Percentiles rank a stretch among this genome's conserved stretches.
phyloP scores from a whole-genome alignment of 2,888 invertebrate genomes.

The Podotricha telesiphe region DNA sequence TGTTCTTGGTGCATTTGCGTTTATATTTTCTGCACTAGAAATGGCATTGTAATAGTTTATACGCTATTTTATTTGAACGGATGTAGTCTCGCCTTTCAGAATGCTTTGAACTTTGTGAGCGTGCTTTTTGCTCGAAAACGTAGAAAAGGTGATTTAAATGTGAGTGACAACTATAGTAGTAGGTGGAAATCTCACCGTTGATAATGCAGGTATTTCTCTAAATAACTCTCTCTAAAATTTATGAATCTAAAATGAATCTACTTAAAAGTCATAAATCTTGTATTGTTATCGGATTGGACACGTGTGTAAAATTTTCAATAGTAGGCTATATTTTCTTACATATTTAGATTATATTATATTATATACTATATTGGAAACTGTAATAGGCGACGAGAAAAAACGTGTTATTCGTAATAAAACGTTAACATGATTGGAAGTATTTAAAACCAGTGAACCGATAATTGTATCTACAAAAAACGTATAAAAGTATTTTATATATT shows the following conservation, averaged over 20 bases:
- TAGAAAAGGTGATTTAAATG: not conserved
- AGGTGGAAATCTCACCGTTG: not conserved
- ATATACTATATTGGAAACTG: no score
- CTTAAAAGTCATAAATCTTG: no score
- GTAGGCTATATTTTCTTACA: no score
- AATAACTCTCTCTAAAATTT: no score
- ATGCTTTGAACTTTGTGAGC: slow-evolving; percentile 18
- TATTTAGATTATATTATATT: no score
- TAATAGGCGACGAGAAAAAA: no score
- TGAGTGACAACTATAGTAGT: not conserved
- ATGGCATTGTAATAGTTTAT: slow-evolving; percentile 23
- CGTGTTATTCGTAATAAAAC: no score
- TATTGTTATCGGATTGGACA: no score
- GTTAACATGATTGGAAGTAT: slow-evolving; percentile 31
- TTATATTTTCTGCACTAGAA: slow-evolving; percentile 24
- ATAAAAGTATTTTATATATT: slow-evolving; percentile 12
- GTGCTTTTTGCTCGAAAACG: not conserved
- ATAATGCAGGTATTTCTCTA: no score
- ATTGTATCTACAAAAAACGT: slow-evolving; percentile 29
- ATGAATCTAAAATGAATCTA: no score
- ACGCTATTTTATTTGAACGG: slow-evolving; percentile 28
- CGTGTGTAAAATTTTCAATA: no score
- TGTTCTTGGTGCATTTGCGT: slow-evolving; percentile 28
- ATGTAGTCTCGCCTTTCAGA: slow-evolving; percentile 31
- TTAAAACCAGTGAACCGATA: slow-evolving; percentile 35